These are phyloP conservation scores for Oceanodroma leucorhoa DNA, from an alignment of 2,797 vertebrate genomes.

Conservation along the genomic window DNA sequence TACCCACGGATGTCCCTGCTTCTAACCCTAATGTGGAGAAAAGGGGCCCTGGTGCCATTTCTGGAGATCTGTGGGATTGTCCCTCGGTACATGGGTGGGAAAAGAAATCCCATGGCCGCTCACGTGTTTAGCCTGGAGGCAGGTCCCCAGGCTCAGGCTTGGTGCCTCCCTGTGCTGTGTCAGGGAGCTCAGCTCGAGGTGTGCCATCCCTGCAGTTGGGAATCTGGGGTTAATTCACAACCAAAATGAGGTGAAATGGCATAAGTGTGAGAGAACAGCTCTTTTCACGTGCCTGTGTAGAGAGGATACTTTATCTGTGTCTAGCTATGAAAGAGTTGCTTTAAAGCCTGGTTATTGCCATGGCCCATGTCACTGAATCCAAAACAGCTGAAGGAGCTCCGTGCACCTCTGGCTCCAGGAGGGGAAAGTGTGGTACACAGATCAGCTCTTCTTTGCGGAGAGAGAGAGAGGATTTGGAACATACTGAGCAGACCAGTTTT, in stretches of 20 bases:
- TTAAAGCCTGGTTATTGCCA: not conserved
- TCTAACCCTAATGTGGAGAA: not conserved
- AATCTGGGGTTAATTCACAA: not conserved
- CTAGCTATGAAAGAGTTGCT: not conserved
- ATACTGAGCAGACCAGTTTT: not conserved
- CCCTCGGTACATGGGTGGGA: not conserved
- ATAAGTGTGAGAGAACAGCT: not conserved
- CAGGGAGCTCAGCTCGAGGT: not conserved
- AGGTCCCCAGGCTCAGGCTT: not conserved
- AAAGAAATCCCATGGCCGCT: not conserved
- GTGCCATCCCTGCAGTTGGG: not conserved
- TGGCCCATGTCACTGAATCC: not conserved
- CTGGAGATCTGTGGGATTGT: not conserved
- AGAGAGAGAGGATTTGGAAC: not conserved
- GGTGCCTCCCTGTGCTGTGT: not conserved
- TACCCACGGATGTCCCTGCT: not conserved
- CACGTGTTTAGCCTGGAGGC: accelerated
- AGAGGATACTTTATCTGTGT: not conserved
- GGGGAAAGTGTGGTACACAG: too few relatives aligned
- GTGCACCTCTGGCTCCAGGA: not conserved
- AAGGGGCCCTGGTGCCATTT: not conserved
- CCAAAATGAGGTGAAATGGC: not conserved
- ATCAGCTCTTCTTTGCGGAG: not conserved
- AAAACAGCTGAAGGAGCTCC: not conserved
- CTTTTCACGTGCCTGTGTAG: not conserved